Percentiles rank a stretch among this genome's conserved stretches.
These are phyloP conservation scores for Enhydra lutris DNA, from an alignment of 2,113 vertebrate species.

Conservation along the genomic window DNA sequence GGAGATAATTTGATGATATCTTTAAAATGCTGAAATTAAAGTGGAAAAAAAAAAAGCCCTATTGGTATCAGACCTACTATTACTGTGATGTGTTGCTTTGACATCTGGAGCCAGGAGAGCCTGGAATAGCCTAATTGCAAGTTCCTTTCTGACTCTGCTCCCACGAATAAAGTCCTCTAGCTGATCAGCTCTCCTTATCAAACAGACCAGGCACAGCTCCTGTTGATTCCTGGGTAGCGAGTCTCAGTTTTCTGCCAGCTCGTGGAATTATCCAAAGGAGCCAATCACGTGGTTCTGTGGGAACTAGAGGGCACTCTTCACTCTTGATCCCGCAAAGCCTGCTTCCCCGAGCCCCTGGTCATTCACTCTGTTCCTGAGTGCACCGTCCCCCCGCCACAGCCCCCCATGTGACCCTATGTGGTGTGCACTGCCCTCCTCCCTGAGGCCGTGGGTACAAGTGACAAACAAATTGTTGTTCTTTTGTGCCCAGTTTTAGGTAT, in stretches of 20 bases:
- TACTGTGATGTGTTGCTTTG: background rate
- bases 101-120: background rate
- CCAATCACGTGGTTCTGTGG: background rate
- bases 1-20: background rate
- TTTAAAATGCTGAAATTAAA: background rate
- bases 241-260: background rate
- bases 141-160: background rate
- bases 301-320: background rate
- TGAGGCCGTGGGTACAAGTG: background rate
- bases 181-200: background rate
- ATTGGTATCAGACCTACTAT: background rate
- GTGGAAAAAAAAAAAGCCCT: background rate
- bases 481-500: background rate
- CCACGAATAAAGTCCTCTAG: background rate
- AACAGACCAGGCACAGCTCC: background rate
- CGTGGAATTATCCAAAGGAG: background rate
- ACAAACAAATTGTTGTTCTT: background rate
- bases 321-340: background rate
- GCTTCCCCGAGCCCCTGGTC: background rate
- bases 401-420: background rate
- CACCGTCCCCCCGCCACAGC: background rate
- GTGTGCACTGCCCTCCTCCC: background rate
- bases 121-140: background rate
- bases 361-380: background rate
- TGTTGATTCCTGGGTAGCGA: background rate